Evolutionary conservation across 1,140 invertebrate species (phyloP), one percentile per base, ranked within the genome.

Genomic region (Asbolus verrucosus): DNA sequence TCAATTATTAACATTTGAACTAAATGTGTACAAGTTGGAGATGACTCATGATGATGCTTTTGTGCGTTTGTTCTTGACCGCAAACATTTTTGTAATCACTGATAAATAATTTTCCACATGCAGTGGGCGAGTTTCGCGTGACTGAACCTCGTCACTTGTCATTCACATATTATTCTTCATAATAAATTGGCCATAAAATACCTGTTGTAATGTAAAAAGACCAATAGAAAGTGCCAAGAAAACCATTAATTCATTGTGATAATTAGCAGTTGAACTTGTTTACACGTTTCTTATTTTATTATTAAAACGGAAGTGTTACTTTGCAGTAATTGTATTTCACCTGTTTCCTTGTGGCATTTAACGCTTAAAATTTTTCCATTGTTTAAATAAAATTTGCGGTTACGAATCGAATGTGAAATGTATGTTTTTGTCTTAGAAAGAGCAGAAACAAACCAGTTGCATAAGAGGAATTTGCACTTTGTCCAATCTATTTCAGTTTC

Each of bases 1-100:
- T 50, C 43, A 36, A 50, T 50, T 50, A 50, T 50, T 50, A 50
- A 50, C 33, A 50, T 21, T 50, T 50, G 43, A 50, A 21, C 43
- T 50, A 13, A 50, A 50, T 50, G 43, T 50, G 33, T 36, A 36
- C 33, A 6, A 4, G 33, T 11, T 2, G 11, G 11, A 11, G 33
- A 36, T 36, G 43, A 50, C n/a, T 50, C 43, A 50, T 21, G 43
- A 50, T 50, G 43, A 50, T 50, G 16, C 18, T 21, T 21, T 50
- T 50, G 43, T 50, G 18, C 43, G 18, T 50, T 50, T 21, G 43
- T 50, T 21, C 16, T 50, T 50, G 43, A 50, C 43, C 43, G 43
- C 43, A 50, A 50, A 50, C 43, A 50, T 50, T 50, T 50, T 50
- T 50, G 21, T 6, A 50, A 50, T 50, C 43, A 21, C 43, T 50